Percentiles rank a stretch among this genome's conserved stretches.
Evolutionary conservation across 2,113 vertebrate genomes (phyloP).

Genomic region (Tringa solitaria): DNA sequence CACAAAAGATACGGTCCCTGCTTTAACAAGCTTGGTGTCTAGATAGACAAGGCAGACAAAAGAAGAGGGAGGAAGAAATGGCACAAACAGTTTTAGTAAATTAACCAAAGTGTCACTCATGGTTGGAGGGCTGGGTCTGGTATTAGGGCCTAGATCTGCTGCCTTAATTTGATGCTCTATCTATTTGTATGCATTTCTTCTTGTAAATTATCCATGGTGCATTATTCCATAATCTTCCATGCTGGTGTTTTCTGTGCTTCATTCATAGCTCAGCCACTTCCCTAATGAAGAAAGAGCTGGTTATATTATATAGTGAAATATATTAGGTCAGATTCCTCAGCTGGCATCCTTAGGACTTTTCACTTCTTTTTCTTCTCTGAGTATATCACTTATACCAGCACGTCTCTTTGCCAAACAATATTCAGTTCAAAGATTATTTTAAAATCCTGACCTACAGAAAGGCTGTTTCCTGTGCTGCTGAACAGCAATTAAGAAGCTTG

Average conservation of each 20-base stretch:
- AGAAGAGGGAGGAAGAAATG: neutral
- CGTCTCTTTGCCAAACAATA: fast-evolving
- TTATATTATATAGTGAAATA: neutral
- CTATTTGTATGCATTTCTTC: neutral
- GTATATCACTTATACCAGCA: neutral
- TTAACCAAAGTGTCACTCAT: neutral
- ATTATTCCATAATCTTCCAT: neutral
- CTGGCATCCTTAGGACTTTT: neutral
- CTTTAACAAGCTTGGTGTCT: neutral
- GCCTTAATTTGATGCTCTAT: neutral
- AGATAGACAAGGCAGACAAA: neutral
- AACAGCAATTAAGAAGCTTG: neutral
- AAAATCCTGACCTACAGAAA: neutral
- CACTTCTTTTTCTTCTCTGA: neutral
- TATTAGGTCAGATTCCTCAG: neutral
- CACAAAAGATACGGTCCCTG: neutral
- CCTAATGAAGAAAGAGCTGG: neutral
- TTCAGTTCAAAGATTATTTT: neutral
- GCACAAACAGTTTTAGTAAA: neutral
- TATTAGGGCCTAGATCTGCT: neutral
- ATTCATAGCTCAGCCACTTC: neutral
- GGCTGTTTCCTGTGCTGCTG: neutral
- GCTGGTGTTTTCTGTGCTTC: neutral
- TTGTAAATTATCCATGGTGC: neutral
- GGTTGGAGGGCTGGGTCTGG: neutral